Percentiles rank a stretch among this genome's conserved stretches.
Conservation (phyloP, 1,140 invertebrate species). For the Zophobas morio region DNA sequence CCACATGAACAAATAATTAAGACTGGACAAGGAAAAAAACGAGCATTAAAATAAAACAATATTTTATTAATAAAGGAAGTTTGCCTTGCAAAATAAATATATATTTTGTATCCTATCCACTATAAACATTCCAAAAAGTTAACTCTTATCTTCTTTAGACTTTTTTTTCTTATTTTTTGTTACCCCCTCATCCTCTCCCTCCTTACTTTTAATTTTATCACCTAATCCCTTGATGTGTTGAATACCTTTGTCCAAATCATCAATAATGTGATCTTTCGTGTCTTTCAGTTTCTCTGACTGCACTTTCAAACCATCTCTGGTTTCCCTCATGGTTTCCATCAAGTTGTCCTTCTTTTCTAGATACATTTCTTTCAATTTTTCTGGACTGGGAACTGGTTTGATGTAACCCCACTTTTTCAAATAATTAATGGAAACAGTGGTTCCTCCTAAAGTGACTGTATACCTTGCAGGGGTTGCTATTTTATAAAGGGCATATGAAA, state of each 20-base stretch:
- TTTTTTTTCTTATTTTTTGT: slow-evolving; percentile 43
- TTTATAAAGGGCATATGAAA: slow-evolving; percentile 93
- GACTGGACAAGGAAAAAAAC: neutral
- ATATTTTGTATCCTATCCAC: slow-evolving; percentile 23
- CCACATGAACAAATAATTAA: too few relatives aligned
- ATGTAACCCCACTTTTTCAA: slow-evolving; percentile 79
- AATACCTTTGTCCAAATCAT: slow-evolving; percentile 50
- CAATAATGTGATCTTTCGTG: slow-evolving; percentile 68
- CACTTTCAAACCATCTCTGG: slow-evolving; percentile 54
- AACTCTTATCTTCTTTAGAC: slow-evolving; percentile 44
- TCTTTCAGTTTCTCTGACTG: slow-evolving; percentile 67
- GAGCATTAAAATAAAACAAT: neutral
- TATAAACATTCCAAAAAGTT: slow-evolving; percentile 5
- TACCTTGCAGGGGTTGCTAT: slow-evolving; percentile 91
- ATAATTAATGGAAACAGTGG: slow-evolving; percentile 80
- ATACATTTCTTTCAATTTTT: slow-evolving; percentile 75
- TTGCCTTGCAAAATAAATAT: slow-evolving; percentile 5
- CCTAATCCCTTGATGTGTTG: slow-evolving; percentile 55
- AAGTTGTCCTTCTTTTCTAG: slow-evolving; percentile 72
- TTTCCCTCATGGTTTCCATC: slow-evolving; percentile 68
- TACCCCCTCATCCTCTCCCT: slow-evolving; percentile 41
- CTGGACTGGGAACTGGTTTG: slow-evolving; percentile 75
- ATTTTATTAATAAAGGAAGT: neutral
- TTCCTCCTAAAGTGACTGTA: slow-evolving; percentile 88
- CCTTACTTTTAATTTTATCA: slow-evolving; percentile 57